Evolutionary conservation across 2,113 vertebrate species (phyloP), one percentile per base, ranked within the genome.

Genomic region (Tychaedon coryphoeus): DNA sequence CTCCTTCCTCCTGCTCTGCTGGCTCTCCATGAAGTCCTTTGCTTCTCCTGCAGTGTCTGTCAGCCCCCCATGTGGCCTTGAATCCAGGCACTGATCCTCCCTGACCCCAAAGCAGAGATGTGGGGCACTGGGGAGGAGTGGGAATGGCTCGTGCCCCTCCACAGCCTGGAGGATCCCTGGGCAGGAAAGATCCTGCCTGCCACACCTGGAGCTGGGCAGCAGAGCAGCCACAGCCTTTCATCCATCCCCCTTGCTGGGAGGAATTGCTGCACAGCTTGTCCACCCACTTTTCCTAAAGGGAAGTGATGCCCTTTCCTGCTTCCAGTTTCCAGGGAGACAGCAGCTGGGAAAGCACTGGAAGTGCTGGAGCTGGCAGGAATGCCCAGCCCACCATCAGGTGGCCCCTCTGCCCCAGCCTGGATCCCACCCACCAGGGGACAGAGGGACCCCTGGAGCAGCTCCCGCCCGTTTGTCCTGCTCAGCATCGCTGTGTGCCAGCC

Each of bases 241-340:
- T 74, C 62, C 36, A 16, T 3, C 50, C 36, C 29, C 10, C 5
- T 40, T 29, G 14, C 34, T 56, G 66, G 61, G 13, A 38, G 60
- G 65, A 82, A 45, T 24, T 25, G 29, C 66, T 62, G 74, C 11
- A 4, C 48, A 45, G 54, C 88, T 67, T 10, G 5, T 33, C 45
- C 51, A 31, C 65, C 48, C 19, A 2, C 62, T 14, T 57, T 65
- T 51, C 72, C 65, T 45, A n/a, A 56, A 81, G 76, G 34, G 36
- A 60, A 62, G 24, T 0, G 2, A 47, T 69, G 88, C 42, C 84
- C 48, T 19, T 40, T 82, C 83, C 88, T 50, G 29, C 3, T 61
- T 93, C 71, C 71, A 69, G 86, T 95, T 96, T 90, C 88, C 94
- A 91, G 94, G 94, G 95, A 92, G 88, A 95, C 80, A 70, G 75